Percentiles rank a stretch among this genome's conserved stretches.
Evolutionary conservation across 1,140 invertebrate species (phyloP).

Genomic region (Reticulitermes speratus): DNA sequence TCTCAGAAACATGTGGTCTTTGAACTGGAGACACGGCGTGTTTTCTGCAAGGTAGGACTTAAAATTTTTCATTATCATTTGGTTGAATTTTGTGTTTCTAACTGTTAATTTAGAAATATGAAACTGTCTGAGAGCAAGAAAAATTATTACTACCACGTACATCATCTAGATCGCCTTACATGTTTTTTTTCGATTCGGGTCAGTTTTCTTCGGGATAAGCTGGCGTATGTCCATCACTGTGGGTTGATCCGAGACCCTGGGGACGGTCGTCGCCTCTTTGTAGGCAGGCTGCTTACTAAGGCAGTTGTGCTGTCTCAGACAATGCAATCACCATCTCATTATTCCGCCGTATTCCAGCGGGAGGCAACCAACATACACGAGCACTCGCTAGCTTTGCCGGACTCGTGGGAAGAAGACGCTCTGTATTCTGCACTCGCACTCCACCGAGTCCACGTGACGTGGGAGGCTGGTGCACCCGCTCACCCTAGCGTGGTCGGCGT

Average conservation of each 20-base stretch:
- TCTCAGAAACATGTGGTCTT: no score
- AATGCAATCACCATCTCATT: slow-evolving; percentile 18
- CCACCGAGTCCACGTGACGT: no score
- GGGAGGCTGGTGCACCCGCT: no score
- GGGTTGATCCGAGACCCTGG: background rate
- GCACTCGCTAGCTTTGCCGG: background rate
- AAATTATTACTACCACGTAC: no score
- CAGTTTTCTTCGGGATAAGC: background rate
- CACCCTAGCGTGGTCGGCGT: no score
- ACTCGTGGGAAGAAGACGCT: background rate
- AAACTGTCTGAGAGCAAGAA: no score
- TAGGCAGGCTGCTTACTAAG: background rate
- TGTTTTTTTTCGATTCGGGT: background rate
- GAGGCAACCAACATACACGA: background rate
- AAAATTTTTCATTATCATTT: no score
- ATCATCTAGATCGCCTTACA: no score
- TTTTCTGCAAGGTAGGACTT: no score
- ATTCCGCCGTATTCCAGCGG: background rate
- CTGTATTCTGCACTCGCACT: background rate
- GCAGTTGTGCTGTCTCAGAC: background rate
- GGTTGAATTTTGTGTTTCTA: no score
- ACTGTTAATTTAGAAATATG: no score
- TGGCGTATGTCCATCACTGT: background rate
- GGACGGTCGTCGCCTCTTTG: background rate
- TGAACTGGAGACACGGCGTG: no score